Base-by-base conservation (phyloP, 2,113 vertebrate genomes). In the Alligator mississippiensis region DNA sequence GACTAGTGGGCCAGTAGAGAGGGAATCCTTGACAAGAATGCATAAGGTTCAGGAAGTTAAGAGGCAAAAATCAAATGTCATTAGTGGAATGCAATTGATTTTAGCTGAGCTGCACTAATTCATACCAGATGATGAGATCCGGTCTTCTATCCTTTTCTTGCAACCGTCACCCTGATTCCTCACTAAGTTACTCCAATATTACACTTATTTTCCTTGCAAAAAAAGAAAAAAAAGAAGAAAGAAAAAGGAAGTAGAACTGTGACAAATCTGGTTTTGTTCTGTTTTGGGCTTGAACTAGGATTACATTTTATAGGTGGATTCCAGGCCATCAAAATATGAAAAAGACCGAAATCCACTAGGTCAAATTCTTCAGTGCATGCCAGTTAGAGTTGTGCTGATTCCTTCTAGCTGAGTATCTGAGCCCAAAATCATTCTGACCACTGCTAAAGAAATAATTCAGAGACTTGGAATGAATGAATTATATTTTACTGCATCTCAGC, bases 61-160 rank as follows among this genome's bases (percentile, higher is more conserved):
- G 30, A 72, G 34, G 68, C n/a, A 72, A 70, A 72, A 72, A 34
- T 14, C 80, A 62, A 82, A 57, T 54, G 27, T 2, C 1, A 0
- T 0, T 27, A 14, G 38, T 38, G 58, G 3, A 9, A 1, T 5
- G 47, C 0, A 1, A 47, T 0, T n/a, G 76, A 61, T 38, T 25
- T 59, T 0, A 0, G 47, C 2, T 57, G 87, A 80, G 87, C 55
- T 93, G 77, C 87, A 82, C 82, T 60, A 85, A 15, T 7, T 62
- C 0, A 0, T 60, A 85, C 58, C 28, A 93, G 68, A 59, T 87
- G 68, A 34, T 80, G 82, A 92, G 60, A 47, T 47, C 47, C 80
- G 76, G 74, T 64, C 89, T 78, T 13, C 85, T 92, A 88, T 75
- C 76, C 88, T 70, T 38, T 60, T 85, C 55, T 55, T 81, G 72